phyloP scores from a whole-genome alignment of 2,888 invertebrate species.

The Chymomyza fuscimana region DNA sequence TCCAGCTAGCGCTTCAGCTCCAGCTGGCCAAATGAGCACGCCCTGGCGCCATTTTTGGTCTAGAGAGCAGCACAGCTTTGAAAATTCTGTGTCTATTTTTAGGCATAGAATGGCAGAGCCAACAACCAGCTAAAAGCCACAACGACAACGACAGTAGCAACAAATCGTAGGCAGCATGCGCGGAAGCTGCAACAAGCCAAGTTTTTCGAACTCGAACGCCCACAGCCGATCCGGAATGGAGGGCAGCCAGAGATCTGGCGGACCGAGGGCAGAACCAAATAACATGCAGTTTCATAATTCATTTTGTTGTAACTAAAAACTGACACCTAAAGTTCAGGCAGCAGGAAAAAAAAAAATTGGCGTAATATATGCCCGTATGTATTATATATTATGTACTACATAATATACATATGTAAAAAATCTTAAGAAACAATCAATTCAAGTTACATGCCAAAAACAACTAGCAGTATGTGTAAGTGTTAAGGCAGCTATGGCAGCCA shows the following conservation, averaged over 20 bases:
- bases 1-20: not conserved
- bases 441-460: not conserved
- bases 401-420: not conserved
- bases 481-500: too few relatives aligned
- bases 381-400: too few relatives aligned
- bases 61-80: conserved; percentile 19
- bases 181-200: conserved; percentile 47
- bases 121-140: conserved; percentile 23
- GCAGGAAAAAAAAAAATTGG: not conserved
- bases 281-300: not conserved
- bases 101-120: conserved; percentile 63
- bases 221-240: conserved; percentile 28
- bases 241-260: conserved; percentile 4
- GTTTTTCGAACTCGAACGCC: conserved; percentile 52
- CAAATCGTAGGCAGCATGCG: conserved; percentile 41
- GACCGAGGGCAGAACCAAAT: conserved; percentile 16
- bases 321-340: conserved; percentile 29
- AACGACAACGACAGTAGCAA: conserved; percentile 19
- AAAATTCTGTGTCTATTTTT: conserved; percentile 61
- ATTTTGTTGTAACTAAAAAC: conserved; percentile 3
- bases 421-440: not conserved
- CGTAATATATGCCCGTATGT: too few relatives aligned
- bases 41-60: conserved; percentile 74
- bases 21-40: conserved; percentile 55
- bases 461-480: not conserved